These are phyloP conservation scores for Callosobruchus maculatus DNA, from an alignment of 2,888 invertebrate species.

Conservation along the genomic window DNA sequence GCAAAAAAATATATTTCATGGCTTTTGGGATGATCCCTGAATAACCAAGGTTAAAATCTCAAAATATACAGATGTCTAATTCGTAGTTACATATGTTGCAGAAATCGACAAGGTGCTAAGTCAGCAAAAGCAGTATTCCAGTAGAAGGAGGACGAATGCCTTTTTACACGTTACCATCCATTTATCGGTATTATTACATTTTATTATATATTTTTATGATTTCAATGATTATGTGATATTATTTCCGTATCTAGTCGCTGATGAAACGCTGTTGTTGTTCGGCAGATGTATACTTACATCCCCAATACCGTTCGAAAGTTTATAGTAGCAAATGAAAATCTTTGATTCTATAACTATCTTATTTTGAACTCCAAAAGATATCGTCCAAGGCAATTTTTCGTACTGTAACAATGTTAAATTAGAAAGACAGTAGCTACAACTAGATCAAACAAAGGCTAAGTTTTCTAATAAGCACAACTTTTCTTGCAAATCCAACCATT, in stretches of 20 bases:
- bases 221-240: neutral
- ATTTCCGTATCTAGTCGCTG: neutral
- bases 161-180: neutral
- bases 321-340: neutral
- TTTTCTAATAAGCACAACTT: too few species aligned
- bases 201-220: neutral
- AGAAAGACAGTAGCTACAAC: too few species aligned
- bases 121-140: constrained; percentile 37
- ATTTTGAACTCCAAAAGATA: too few species aligned
- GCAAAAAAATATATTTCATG: too few species aligned
- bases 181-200: neutral
- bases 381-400: too few species aligned
- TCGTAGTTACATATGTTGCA: constrained; percentile 25
- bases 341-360: too few species aligned
- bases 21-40: too few species aligned
- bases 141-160: constrained; percentile 3
- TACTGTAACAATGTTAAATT: too few species aligned
- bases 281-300: neutral
- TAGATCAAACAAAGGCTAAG: too few species aligned
- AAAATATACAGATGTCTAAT: neutral
- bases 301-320: neutral
- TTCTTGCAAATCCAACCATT: too few species aligned
- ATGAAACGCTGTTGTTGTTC: neutral
- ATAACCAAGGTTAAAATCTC: neutral
- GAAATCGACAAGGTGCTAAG: constrained; percentile 36